Percentiles rank a stretch among this genome's conserved stretches.
These are phyloP conservation scores for Actinemys pallida DNA, from an alignment of 2,113 vertebrate genomes.

Conservation along the genomic window DNA sequence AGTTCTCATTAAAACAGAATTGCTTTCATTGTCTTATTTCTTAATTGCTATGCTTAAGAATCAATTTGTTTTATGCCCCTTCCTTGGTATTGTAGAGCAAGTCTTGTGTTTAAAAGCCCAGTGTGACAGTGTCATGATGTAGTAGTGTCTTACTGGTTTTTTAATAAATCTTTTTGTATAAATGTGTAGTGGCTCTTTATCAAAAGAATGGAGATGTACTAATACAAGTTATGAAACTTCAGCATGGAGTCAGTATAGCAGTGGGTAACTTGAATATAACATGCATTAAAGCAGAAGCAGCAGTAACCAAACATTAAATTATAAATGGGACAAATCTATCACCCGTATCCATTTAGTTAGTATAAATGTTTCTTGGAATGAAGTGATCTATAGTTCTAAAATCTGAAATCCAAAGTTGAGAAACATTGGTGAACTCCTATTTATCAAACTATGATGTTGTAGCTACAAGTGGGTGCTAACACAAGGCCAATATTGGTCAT, in stretches of 20 bases:
- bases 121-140: conserved; percentile 87
- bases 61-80: conserved; percentile 79
- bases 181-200: conserved; percentile 69
- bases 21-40: conserved; percentile 84
- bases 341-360: background rate
- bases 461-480: background rate
- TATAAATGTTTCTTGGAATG: background rate
- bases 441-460: background rate
- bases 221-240: background rate
- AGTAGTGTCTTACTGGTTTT: conserved; percentile 87
- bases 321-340: background rate
- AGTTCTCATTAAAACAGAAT: conserved; percentile 82
- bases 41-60: conserved; percentile 85
- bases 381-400: background rate
- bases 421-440: background rate
- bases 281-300: background rate
- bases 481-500: background rate
- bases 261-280: fast-evolving
- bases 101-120: conserved; percentile 85
- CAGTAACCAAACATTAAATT: background rate
- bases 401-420: background rate
- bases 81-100: conserved; percentile 82
- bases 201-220: conserved; percentile 37
- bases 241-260: conserved; percentile 10
- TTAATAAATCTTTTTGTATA: conserved; percentile 90